phyloP scores from a whole-genome alignment of 2,113 vertebrate species.

The Pomatostomus ruficeps region DNA sequence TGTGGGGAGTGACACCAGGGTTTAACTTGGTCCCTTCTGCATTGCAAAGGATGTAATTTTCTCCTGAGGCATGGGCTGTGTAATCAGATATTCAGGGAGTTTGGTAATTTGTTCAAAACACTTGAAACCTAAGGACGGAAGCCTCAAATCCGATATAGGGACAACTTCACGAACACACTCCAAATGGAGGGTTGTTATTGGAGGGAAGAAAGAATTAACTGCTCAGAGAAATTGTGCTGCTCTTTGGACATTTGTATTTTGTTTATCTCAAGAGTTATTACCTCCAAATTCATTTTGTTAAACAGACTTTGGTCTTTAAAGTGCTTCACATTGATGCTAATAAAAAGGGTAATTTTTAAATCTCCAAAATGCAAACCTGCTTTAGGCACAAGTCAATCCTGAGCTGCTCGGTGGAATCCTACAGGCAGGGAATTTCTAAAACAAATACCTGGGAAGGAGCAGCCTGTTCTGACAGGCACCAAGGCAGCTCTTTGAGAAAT shows the following conservation, averaged over 20 bases:
- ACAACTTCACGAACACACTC: not conserved
- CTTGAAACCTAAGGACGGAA: not conserved
- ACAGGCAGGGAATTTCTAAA: constrained; percentile 39
- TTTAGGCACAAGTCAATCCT: not conserved
- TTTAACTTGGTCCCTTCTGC: not conserved
- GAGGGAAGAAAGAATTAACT: not conserved
- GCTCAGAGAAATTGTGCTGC: not conserved
- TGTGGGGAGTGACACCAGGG: not conserved
- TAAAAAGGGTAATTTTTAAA: not conserved
- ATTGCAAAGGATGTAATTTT: not conserved
- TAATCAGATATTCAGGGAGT: not conserved
- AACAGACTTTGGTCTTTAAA: not conserved
- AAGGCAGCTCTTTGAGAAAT: not conserved
- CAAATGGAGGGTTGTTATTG: not conserved
- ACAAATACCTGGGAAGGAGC: constrained; percentile 2
- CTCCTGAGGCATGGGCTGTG: not conserved
- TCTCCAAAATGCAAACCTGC: not conserved
- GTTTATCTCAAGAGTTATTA: constrained; percentile 14
- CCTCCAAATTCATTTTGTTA: not conserved
- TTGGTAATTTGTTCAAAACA: not conserved
- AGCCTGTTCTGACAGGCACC: not conserved
- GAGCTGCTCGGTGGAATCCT: not conserved
- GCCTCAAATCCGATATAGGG: not conserved
- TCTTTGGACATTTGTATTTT: not conserved
- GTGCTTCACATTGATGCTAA: not conserved